A percentile compares a stretch with the other conserved stretches of the same genome.
Evolutionary conservation across 2,888 invertebrate genomes (phyloP).

Genomic region (Chironomus tentans): DNA sequence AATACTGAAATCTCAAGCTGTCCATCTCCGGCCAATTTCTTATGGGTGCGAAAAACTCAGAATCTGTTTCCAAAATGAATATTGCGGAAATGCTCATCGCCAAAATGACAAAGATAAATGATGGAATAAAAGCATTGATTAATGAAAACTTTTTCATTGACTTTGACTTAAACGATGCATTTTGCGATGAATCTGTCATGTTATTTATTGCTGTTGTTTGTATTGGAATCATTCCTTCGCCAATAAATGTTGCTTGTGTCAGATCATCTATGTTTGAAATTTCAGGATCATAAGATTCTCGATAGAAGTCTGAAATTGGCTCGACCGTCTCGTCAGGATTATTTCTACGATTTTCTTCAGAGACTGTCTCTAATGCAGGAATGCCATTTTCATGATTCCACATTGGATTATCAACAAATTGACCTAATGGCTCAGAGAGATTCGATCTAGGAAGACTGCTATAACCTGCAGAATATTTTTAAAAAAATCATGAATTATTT

Average conservation of each 20-base stretch:
- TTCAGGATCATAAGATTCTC: constrained; percentile 69
- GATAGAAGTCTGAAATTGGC: constrained; percentile 54
- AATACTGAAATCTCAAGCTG: constrained; percentile 67
- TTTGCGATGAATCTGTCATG: neutral
- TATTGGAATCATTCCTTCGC: constrained; percentile 14
- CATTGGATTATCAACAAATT: constrained; percentile 46
- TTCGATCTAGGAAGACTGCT: constrained; percentile 78
- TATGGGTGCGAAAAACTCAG: constrained; percentile 56
- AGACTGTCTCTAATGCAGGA: constrained; percentile 51
- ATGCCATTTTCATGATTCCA: constrained; percentile 49
- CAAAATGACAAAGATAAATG: constrained; percentile 63
- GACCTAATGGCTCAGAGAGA: constrained; percentile 61
- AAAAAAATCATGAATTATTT: neutral
- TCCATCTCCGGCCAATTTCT: constrained; percentile 69
- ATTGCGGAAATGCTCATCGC: constrained; percentile 59
- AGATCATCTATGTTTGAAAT: constrained; percentile 64
- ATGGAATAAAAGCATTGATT: constrained; percentile 65
- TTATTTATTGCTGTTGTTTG: constrained; percentile 24
- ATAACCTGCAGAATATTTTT: constrained; percentile 52
- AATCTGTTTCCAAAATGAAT: constrained; percentile 69
- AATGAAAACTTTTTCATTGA: constrained; percentile 50
- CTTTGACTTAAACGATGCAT: constrained; percentile 33
- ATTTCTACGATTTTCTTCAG: constrained; percentile 50
- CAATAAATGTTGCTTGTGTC: constrained; percentile 23
- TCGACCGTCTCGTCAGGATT: constrained; percentile 8